These are phyloP conservation scores for Ceratothoa steindachneri DNA, from an alignment of 2,888 invertebrate species.

Conservation along the genomic window DNA sequence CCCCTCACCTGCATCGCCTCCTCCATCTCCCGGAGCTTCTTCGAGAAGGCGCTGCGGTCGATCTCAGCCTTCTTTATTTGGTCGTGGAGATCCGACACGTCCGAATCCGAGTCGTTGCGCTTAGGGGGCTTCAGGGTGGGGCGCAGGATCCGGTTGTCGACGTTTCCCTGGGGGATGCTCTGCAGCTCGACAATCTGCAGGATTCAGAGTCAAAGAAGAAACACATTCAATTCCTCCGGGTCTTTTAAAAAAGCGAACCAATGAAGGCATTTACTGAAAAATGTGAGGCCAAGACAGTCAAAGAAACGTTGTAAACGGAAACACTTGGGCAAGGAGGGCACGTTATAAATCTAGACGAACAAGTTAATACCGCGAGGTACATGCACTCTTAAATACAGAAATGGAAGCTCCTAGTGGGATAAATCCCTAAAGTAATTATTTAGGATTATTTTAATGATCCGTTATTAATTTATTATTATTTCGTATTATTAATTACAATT, in stretches of 20 bases:
- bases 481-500: no score
- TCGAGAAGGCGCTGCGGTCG: slow-evolving; percentile 29
- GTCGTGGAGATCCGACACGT: slow-evolving; percentile 40
- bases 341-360: no score
- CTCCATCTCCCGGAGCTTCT: slow-evolving; percentile 30
- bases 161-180: slow-evolving; percentile 75
- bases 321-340: no score
- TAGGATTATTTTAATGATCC: no score
- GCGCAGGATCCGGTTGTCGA: slow-evolving; percentile 60
- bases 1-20: slow-evolving; percentile 40
- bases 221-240: no score
- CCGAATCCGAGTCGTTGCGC: slow-evolving; percentile 35
- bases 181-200: slow-evolving; percentile 80
- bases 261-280: no score
- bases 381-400: no score
- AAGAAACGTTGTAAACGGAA: neutral
- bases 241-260: no score
- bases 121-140: slow-evolving; percentile 41
- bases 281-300: neutral
- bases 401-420: no score
- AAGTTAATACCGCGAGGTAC: no score
- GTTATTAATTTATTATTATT: no score
- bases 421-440: no score
- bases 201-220: neutral
- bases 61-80: slow-evolving; percentile 42